Percentiles rank a stretch among this genome's conserved stretches.
Evolutionary conservation across 2,888 invertebrate species (phyloP).

Genomic region (Drosophila affinis): DNA sequence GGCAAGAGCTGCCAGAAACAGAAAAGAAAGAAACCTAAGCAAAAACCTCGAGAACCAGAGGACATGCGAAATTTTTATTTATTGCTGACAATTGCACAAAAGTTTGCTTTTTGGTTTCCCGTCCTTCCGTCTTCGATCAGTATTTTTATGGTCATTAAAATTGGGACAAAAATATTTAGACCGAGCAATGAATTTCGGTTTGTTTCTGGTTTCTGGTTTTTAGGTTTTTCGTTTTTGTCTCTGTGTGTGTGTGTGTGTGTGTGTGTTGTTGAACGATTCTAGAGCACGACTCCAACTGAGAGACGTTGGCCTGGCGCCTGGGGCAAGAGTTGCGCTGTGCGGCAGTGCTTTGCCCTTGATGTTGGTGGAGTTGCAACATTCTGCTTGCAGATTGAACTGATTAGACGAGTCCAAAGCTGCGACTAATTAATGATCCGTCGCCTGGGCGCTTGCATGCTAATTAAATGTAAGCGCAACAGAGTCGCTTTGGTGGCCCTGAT

Average conservation of each 20-base stretch:
- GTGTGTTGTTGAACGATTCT: conserved; percentile 30
- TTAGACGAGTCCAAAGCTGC: conserved; percentile 57
- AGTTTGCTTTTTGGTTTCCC: conserved; percentile 19
- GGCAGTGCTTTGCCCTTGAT: conserved; percentile 67
- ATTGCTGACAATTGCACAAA: conserved; percentile 80
- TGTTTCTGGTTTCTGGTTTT: conserved; percentile 1
- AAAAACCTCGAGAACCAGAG: conserved; percentile 54
- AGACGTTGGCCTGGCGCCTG: conserved; percentile 45
- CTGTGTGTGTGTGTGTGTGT: conserved; percentile 3
- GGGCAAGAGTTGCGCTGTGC: conserved; percentile 42
- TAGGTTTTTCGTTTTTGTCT: conserved; percentile 13
- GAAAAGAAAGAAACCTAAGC: conserved; percentile 18
- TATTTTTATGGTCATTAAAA: conserved; percentile 76
- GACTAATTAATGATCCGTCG: conserved; percentile 69
- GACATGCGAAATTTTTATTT: conserved; percentile 81
- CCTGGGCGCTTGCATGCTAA: conserved; percentile 62
- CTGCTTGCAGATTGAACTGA: conserved; percentile 55
- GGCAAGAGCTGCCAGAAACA: conserved; percentile 46
- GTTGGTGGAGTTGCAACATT: conserved; percentile 57
- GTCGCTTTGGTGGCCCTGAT: conserved; percentile 29
- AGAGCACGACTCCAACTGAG: conserved; percentile 61
- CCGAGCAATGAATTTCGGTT: conserved; percentile 42
- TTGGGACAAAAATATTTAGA: conserved; percentile 79
- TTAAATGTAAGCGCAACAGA: conserved; percentile 50
- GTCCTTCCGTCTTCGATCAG: conserved; percentile 52